Conservation (phyloP, 1,140 invertebrate species). For the Pomacea maculata region DNA sequence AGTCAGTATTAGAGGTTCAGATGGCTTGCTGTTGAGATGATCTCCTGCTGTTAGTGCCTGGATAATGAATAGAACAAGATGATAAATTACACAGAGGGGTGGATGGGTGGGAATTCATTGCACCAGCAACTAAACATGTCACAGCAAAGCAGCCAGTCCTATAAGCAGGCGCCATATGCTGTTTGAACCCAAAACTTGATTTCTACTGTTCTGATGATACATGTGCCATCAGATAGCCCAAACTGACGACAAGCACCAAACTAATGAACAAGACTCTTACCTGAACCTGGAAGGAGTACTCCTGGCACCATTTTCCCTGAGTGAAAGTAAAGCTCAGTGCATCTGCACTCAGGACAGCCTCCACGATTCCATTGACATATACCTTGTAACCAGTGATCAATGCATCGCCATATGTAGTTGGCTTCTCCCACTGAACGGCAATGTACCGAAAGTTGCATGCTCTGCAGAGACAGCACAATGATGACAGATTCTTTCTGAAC, state of each 20-base stretch:
- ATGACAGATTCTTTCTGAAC: too few relatives aligned
- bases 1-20: conserved; percentile 59
- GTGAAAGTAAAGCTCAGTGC: conserved; percentile 62
- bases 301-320: conserved; percentile 62
- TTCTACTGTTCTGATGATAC: too few relatives aligned
- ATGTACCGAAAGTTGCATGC: conserved; percentile 67
- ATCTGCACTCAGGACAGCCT: conserved; percentile 56
- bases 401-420: conserved; percentile 61
- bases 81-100: too few relatives aligned
- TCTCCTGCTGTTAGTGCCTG: conserved; percentile 62
- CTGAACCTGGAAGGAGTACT: conserved; percentile 66
- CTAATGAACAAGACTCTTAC: conserved; percentile 30
- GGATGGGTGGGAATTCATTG: too few relatives aligned
- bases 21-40: conserved; percentile 60
- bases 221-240: too few relatives aligned
- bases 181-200: too few relatives aligned
- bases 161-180: too few relatives aligned
- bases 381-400: conserved; percentile 65
- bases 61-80: neutral
- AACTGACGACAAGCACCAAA: too few relatives aligned
- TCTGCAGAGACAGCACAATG: conserved; percentile 39
- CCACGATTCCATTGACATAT: conserved; percentile 64
- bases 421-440: conserved; percentile 66
- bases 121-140: too few relatives aligned
- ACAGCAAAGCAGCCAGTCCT: too few relatives aligned